These are phyloP conservation scores for Hiodon tergisus DNA, from an alignment of 2,113 vertebrate genomes.

Conservation along the genomic window DNA sequence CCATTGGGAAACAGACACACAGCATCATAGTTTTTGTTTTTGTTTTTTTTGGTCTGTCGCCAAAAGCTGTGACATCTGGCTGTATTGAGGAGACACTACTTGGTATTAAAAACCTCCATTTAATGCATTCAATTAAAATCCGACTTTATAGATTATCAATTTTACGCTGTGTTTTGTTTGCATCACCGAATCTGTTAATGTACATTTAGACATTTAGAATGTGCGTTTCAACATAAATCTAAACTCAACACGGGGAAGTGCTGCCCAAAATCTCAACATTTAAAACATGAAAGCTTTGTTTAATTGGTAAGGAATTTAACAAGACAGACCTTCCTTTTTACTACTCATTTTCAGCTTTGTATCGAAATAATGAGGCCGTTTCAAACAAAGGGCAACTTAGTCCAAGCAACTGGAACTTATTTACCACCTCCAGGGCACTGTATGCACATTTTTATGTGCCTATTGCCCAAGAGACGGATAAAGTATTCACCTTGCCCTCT, in stretches of 20 bases:
- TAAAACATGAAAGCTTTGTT: constrained; percentile 23
- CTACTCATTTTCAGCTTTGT: constrained; percentile 25
- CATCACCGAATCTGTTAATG: background rate
- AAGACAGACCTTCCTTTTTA: constrained; percentile 26
- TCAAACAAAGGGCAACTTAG: constrained; percentile 17
- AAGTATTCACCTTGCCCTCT: constrained; percentile 26
- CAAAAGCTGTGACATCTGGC: too few relatives aligned
- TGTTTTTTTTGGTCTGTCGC: too few relatives aligned
- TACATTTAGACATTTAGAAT: background rate
- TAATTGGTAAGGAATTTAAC: constrained; percentile 30
- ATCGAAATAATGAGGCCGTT: constrained; percentile 33
- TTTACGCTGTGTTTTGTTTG: background rate
- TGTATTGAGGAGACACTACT: background rate
- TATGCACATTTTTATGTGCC: constrained; percentile 23
- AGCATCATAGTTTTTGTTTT: too few relatives aligned
- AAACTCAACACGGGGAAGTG: constrained; percentile 2
- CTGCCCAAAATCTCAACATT: background rate
- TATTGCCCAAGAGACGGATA: constrained; percentile 22
- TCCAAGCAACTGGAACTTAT: constrained; percentile 30
- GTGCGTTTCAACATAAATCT: background rate
- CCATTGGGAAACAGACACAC: too few relatives aligned
- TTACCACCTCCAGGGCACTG: constrained; percentile 14
- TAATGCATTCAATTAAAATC: background rate
- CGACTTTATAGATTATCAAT: background rate
- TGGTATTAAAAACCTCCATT: background rate